phyloP scores from a whole-genome alignment of 2,113 vertebrate genomes.

The Catharus minimus region DNA sequence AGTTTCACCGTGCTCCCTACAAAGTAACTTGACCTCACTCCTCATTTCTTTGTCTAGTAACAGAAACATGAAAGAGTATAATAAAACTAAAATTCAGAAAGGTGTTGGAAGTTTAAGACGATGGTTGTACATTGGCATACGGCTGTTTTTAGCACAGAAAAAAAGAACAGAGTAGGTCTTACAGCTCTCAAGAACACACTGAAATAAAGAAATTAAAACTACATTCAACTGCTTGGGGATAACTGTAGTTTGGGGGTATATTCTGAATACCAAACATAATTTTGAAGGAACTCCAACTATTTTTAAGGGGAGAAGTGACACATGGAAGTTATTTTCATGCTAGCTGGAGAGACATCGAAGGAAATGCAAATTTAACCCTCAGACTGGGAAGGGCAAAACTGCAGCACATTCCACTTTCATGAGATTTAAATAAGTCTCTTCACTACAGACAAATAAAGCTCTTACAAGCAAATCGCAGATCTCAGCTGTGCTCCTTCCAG shows the following conservation, averaged over 20 bases:
- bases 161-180: background rate
- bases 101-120: background rate
- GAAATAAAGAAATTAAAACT: slow-evolving; percentile 5
- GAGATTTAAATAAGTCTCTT: slow-evolving; percentile 17
- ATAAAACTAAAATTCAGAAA: background rate
- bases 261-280: background rate
- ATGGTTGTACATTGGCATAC: background rate
- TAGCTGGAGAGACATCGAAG: background rate
- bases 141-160: background rate
- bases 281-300: background rate
- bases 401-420: background rate
- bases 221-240: background rate
- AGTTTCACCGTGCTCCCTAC: background rate
- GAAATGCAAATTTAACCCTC: slow-evolving; percentile 40
- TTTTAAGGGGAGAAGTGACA: slow-evolving; percentile 29
- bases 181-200: background rate
- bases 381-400: slow-evolving; percentile 21
- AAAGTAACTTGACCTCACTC: background rate
- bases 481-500: background rate
- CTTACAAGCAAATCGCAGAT: background rate
- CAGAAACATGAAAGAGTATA: background rate
- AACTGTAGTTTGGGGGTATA: background rate
- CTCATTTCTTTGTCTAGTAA: background rate
- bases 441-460: background rate
- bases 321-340: slow-evolving; percentile 48